phyloP scores from a whole-genome alignment of 2,797 vertebrate species.

The Sebastiscus tertius region DNA sequence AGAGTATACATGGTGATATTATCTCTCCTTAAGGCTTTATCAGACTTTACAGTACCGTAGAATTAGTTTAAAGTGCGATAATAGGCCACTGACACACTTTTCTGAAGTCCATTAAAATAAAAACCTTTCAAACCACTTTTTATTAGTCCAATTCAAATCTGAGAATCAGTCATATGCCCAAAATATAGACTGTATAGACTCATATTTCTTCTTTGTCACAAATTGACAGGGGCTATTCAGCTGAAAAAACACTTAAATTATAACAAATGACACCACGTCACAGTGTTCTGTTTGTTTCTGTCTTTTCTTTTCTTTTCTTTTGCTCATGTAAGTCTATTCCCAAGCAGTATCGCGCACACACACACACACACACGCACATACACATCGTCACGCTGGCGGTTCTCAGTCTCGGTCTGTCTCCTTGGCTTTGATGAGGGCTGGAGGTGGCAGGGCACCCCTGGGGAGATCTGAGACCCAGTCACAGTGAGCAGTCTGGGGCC shows the following conservation, averaged over 20 bases:
- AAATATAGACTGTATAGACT: background rate
- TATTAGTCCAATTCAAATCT: background rate
- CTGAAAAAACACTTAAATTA: background rate
- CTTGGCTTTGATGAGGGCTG: slow-evolving; percentile 45
- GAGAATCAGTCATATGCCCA: background rate
- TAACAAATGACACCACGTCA: background rate
- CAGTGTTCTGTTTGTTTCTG: background rate
- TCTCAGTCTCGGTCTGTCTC: slow-evolving; percentile 21
- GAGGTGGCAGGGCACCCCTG: slow-evolving; percentile 42
- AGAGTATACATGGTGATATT: background rate
- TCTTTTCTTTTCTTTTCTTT: background rate
- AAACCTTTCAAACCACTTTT: background rate
- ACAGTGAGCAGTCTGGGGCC: slow-evolving; percentile 32
- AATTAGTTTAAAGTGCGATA: background rate
- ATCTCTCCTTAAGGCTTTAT: background rate
- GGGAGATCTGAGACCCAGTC: slow-evolving; percentile 48
- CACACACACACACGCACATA: background rate
- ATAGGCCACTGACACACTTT: background rate
- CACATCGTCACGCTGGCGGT: slow-evolving; percentile 8
- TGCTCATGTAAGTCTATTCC: background rate
- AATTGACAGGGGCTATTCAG: background rate
- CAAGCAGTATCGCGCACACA: background rate
- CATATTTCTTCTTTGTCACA: background rate
- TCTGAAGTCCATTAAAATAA: background rate
- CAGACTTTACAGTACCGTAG: background rate